Evolutionary conservation across 2,113 vertebrate genomes (phyloP).

Genomic region (Nothoprocta perdicaria): DNA sequence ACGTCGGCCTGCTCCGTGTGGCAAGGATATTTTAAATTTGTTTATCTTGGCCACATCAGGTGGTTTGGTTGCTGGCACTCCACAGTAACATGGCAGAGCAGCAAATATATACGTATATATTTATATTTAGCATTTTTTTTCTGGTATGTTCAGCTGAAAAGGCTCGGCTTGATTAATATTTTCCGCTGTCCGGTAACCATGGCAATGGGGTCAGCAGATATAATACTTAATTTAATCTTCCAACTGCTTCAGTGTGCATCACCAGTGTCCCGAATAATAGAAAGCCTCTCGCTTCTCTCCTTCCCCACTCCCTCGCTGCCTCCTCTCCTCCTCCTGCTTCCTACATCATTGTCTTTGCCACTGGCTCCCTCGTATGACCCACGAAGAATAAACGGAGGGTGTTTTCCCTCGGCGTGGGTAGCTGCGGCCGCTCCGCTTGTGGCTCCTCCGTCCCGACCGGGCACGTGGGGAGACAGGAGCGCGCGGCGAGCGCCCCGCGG

Average conservation of each 20-base stretch:
- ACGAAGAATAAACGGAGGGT: slow-evolving; percentile 71
- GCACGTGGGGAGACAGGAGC: slow-evolving; percentile 68
- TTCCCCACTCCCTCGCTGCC: slow-evolving; percentile 16
- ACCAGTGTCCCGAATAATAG: slow-evolving; percentile 85
- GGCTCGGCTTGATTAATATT: slow-evolving; percentile 98
- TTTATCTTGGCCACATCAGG: slow-evolving; percentile 71
- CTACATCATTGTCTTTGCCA: slow-evolving; percentile 78
- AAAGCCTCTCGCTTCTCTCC: slow-evolving; percentile 74
- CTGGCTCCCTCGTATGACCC: slow-evolving; percentile 79
- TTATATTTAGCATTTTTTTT: slow-evolving; percentile 82
- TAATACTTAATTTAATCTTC: slow-evolving; percentile 99
- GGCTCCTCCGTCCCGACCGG: no score
- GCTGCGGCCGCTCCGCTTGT: background rate
- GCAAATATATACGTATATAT: slow-evolving; percentile 75
- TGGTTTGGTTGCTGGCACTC: slow-evolving; percentile 48
- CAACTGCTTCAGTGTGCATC: slow-evolving; percentile 82
- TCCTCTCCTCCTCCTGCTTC: slow-evolving; percentile 68
- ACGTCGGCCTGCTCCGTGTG: slow-evolving; percentile 37
- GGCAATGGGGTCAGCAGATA: slow-evolving; percentile 99
- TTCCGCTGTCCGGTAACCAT: slow-evolving; percentile 98
- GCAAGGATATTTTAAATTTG: slow-evolving; percentile 57
- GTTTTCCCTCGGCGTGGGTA: slow-evolving; percentile 44
- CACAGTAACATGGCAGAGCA: slow-evolving; percentile 59
- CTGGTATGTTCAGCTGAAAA: slow-evolving; percentile 81
- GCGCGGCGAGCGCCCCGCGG: slow-evolving; percentile 6